These are phyloP conservation scores for Platorchestia sp. DNA, from an alignment of 1,140 invertebrate species.

Conservation along the genomic window DNA sequence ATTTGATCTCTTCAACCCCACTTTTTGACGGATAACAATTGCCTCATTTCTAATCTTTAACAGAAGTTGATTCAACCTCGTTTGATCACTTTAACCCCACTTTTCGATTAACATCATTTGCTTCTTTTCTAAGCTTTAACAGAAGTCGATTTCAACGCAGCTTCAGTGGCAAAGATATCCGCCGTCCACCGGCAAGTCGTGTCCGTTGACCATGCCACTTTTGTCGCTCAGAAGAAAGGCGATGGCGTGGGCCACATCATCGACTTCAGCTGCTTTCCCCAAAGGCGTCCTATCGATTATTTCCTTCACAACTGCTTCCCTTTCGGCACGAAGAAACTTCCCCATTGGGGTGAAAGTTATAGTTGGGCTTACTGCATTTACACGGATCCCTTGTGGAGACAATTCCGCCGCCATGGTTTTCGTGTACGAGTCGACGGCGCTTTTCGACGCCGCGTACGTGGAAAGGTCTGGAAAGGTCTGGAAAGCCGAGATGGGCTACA, in stretches of 20 bases:
- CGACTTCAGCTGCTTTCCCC: slow-evolving; percentile 81
- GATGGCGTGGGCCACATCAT: slow-evolving; percentile 86
- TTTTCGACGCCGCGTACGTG: slow-evolving; percentile 71
- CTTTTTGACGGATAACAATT: no score
- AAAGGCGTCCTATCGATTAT: slow-evolving; percentile 87
- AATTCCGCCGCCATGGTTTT: no score
- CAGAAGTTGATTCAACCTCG: no score
- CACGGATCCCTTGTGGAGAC: no score
- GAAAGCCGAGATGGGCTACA: no score
- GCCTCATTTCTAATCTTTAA: no score
- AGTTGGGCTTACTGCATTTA: slow-evolving; percentile 71
- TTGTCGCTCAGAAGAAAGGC: slow-evolving; percentile 86
- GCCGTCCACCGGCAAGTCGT: slow-evolving; percentile 84
- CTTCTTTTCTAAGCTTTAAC: no score
- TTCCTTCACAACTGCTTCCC: slow-evolving; percentile 79
- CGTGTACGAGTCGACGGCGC: no score
- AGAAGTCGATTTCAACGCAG: no score
- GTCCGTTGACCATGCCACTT: slow-evolving; percentile 85
- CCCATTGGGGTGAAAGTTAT: slow-evolving; percentile 93
- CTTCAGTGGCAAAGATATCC: slow-evolving; percentile 79
- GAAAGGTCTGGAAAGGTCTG: slow-evolving; percentile 70
- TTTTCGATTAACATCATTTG: no score
- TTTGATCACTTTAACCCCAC: no score
- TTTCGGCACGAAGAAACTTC: slow-evolving; percentile 80
- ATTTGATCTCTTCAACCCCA: no score